These are phyloP conservation scores for Coreius guichenoti DNA, from an alignment of 2,797 vertebrate genomes.

Conservation along the genomic window DNA sequence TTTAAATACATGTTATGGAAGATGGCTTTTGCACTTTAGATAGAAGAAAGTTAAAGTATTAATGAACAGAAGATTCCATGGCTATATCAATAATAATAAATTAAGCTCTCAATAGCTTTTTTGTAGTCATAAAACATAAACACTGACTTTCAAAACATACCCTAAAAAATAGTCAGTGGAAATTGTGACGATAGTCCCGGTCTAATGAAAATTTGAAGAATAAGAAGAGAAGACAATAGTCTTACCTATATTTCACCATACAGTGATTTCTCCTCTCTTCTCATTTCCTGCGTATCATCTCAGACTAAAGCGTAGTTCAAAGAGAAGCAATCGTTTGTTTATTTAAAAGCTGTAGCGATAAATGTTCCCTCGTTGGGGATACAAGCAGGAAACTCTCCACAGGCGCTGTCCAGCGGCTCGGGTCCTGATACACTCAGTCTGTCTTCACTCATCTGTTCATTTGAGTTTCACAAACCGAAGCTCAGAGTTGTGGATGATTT, in stretches of 20 bases:
- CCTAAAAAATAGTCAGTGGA: neutral
- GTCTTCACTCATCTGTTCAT: constrained; percentile 71
- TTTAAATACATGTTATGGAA: neutral
- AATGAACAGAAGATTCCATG: neutral
- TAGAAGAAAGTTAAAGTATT: neutral
- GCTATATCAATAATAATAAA: neutral
- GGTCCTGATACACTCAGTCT: constrained; percentile 63
- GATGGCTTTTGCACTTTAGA: neutral
- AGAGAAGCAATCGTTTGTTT: constrained; percentile 31
- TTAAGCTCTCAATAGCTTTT: neutral
- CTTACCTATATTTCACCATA: constrained; percentile 52
- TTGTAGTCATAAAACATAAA: neutral
- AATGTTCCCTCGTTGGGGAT: constrained; percentile 45
- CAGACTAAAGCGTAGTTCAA: constrained; percentile 66
- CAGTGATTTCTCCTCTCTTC: constrained; percentile 66
- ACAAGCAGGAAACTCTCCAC: constrained; percentile 68
- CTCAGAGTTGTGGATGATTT: constrained; percentile 69
- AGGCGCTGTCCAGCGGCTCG: constrained; percentile 71
- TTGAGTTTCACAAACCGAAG: constrained; percentile 66
- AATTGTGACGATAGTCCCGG: neutral
- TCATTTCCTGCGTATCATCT: constrained; percentile 64
- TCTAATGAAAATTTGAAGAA: constrained; percentile 61
- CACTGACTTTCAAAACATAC: neutral
- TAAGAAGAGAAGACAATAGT: constrained; percentile 61
- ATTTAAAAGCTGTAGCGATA: neutral